Evolutionary conservation across 1,140 invertebrate genomes (phyloP).

Genomic region (Neuroterus valhalla): DNA sequence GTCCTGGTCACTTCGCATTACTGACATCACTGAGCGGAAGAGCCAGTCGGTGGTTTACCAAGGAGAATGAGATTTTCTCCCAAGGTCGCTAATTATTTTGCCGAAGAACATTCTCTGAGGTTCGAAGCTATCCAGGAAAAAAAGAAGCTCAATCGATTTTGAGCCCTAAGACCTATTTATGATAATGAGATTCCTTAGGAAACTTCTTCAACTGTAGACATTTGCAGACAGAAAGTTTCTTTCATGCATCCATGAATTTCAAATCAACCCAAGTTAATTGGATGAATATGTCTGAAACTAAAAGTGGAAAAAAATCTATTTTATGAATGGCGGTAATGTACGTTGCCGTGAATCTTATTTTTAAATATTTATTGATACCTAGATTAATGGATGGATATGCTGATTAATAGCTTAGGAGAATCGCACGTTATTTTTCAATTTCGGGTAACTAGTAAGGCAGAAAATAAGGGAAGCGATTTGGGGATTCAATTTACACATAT

Average conservation of each 20-base stretch:
- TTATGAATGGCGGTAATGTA: too few species aligned
- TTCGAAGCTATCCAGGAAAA: not conserved
- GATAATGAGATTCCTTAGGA: not conserved
- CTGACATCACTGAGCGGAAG: conserved; percentile 46
- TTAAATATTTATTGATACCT: too few species aligned
- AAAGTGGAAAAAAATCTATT: too few species aligned
- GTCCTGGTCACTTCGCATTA: conserved; percentile 39
- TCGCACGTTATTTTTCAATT: not conserved
- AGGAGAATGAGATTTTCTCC: conserved; percentile 52
- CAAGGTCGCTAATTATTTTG: conserved; percentile 54
- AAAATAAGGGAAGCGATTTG: conserved; percentile 2
- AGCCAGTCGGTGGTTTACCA: conserved; percentile 47
- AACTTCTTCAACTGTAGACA: not conserved
- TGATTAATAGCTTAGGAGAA: too few species aligned
- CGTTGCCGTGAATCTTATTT: too few species aligned
- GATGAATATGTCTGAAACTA: too few species aligned
- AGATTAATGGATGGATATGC: too few species aligned
- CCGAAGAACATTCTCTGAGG: conserved; percentile 37
- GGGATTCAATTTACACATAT: not conserved
- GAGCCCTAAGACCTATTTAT: not conserved
- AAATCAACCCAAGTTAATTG: not conserved
- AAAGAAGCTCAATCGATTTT: conserved; percentile 53
- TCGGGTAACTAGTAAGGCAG: not conserved
- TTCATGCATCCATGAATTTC: not conserved
- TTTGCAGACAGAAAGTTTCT: not conserved